These are phyloP conservation scores for Trinorchestia longiramus DNA, from an alignment of 1,140 invertebrate genomes.

Conservation along the genomic window DNA sequence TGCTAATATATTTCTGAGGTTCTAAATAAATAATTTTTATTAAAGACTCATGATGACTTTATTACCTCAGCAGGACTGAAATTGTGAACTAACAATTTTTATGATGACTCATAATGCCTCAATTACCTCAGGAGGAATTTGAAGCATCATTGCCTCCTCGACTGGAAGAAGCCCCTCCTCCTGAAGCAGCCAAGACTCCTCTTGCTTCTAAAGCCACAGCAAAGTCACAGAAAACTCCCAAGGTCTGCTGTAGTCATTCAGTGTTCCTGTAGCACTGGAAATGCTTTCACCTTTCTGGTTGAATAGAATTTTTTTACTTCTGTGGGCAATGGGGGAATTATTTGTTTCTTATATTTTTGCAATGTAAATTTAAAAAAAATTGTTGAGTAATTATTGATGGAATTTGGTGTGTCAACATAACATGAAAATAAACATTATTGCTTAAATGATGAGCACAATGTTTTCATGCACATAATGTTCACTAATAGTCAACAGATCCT, in stretches of 20 bases:
- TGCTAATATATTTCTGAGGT: too few species aligned
- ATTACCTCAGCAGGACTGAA: too few species aligned
- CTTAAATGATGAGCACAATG: neutral
- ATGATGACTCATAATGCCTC: neutral
- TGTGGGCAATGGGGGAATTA: neutral
- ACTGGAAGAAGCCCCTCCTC: constrained; percentile 59
- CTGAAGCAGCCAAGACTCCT: constrained; percentile 66
- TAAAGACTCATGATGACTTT: too few species aligned
- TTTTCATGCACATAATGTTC: neutral
- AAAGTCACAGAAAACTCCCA: constrained; percentile 68
- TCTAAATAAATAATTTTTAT: too few species aligned
- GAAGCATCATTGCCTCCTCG: constrained; percentile 65
- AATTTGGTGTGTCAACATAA: too few species aligned
- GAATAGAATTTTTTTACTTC: neutral
- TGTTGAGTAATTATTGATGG: too few species aligned
- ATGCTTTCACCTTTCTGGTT: neutral
- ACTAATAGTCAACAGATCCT: too few species aligned
- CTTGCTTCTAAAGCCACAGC: constrained; percentile 61
- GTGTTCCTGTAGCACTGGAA: neutral
- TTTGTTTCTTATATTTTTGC: neutral
- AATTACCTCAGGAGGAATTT: constrained; percentile 64
- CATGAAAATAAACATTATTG: too few species aligned
- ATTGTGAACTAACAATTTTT: too few species aligned
- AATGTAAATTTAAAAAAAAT: neutral
- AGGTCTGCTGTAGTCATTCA: constrained; percentile 58